Percentiles rank a stretch among this genome's conserved stretches.
Evolutionary conservation across 1,140 invertebrate species (phyloP).

Genomic region (Aplysia californica): DNA sequence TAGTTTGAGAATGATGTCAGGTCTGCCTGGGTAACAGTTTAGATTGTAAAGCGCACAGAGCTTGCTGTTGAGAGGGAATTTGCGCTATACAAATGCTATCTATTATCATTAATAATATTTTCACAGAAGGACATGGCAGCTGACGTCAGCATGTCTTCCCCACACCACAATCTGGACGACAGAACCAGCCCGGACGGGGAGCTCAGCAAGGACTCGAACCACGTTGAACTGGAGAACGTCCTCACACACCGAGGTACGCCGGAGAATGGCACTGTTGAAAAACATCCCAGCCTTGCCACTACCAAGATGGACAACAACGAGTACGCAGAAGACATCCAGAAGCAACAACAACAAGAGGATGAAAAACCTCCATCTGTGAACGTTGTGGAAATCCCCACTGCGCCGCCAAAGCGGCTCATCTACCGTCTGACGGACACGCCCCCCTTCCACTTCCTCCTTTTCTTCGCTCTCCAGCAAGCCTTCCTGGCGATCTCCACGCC

Average conservation of each 20-base stretch:
- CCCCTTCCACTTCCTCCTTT: conserved; percentile 1
- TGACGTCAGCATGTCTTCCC: too few species aligned
- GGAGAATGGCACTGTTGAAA: not conserved
- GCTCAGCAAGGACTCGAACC: too few species aligned
- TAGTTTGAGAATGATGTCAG: too few species aligned
- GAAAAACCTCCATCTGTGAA: not conserved
- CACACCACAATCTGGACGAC: too few species aligned
- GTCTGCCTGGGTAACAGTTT: too few species aligned
- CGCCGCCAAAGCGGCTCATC: not conserved
- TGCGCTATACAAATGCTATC: too few species aligned
- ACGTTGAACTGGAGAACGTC: too few species aligned
- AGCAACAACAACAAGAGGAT: not conserved
- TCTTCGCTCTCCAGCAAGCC: conserved; percentile 33
- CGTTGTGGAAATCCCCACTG: not conserved
- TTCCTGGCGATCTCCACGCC: conserved; percentile 35
- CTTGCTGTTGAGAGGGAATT: too few species aligned
- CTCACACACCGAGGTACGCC: not conserved
- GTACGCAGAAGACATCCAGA: not conserved
- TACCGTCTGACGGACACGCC: conserved; percentile 14
- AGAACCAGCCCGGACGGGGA: too few species aligned
- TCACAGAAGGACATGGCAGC: too few species aligned
- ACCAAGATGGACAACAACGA: not conserved
- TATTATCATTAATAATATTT: too few species aligned
- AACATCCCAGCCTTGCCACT: not conserved
- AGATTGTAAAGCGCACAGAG: too few species aligned